Base-by-base conservation (phyloP, 2,888 invertebrate genomes). In the Nomada ferruginata region DNA sequence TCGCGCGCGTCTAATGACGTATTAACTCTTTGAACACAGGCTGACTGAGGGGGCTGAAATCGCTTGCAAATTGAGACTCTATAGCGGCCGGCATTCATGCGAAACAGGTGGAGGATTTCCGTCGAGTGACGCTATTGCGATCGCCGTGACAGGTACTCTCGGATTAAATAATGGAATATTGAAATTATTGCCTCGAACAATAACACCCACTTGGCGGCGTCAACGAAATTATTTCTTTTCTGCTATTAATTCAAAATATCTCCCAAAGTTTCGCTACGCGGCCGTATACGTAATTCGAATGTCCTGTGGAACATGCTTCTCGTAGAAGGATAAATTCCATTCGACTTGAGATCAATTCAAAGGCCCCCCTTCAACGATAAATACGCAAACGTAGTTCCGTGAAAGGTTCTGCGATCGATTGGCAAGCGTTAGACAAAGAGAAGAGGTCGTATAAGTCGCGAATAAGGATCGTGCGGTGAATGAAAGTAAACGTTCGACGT, bases 1-100 rank as follows among this genome's bases (percentile, higher is more conserved):
- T 69, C 60, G 65, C 60, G 52, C 71, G 57, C 59, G 57, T 75
- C 76, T 75, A 79, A 79, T 75, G 78, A 79, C 57, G 63, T 63
- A 79, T 75, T 79, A 75, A 79, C 68, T 68, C 68, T 63, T 57
- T 63, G 68, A 61, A 66, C 68, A 57, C 57, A 9, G 69, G 1
- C 59, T n/a, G n/a, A 4, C 2, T 2, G 53, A 15, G 7, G 44
- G 61, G 36, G 44, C 15, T 57, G 20, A 60, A 77, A 70, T 69
- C 26, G 23, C 70, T 64, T 26, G 59, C 42, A 11, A 68, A 26
- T 68, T 44, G 13, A 57, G 23, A 2, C 23, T 11, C 11, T 0
- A 23, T 44, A 44, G 15, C n/a, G 44, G 44, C 23, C 26, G 7
- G 36, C 26, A 23, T 18, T 26, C 23, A 44, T 53, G 55, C 29